Base-by-base conservation (phyloP, 2,113 vertebrate species). In the Lagopus muta region DNA sequence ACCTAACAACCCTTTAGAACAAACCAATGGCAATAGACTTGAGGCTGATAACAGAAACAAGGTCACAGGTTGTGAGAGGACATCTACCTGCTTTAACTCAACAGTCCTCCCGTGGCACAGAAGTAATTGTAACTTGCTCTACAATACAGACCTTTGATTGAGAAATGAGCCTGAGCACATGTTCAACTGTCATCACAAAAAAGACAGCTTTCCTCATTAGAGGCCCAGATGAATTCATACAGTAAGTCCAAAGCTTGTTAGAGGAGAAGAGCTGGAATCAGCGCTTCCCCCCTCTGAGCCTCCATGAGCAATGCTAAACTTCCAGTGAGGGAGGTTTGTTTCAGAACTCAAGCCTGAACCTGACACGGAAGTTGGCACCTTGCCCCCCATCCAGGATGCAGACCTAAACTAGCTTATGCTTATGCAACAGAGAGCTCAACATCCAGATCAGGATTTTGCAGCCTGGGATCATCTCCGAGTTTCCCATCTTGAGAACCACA, bases 121-220 rank as follows among this genome's bases (percentile, higher is more conserved):
- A 80, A 81, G 67, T n/a, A 71, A 90, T 57, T 81, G 42, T 75
- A 96, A 81, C 28, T 21, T 79, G 84, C 77, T 54, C 52, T 65
- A 52, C 12, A 74, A 75, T 57, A n/a, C 73, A 91, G 88, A 89
- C 25, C 48, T 89, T 77, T 86, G 75, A 89, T 55, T 86, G 71
- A 93, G 47, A 50, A 92, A 85, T 28, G 47, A 88, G 64, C 81
- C 45, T 66, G 38, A 85, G 73, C 86, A 86, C 48, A 79, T 72
- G 70, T 67, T 88, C 88, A 90, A 78, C 88, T 94, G 88, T 87
- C 92, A 92, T 87, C 79, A 94, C 82, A 83, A 79, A 81, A 65
- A 75, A 85, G 82, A 81, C 3, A 4, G 89, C 64, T 88, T 77
- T 93, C 64, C 91, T 90, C 87, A 83, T 71, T 88, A 83, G 87